Base-by-base conservation (phyloP, 2,113 vertebrate species). In the Pterophyllum scalare region DNA sequence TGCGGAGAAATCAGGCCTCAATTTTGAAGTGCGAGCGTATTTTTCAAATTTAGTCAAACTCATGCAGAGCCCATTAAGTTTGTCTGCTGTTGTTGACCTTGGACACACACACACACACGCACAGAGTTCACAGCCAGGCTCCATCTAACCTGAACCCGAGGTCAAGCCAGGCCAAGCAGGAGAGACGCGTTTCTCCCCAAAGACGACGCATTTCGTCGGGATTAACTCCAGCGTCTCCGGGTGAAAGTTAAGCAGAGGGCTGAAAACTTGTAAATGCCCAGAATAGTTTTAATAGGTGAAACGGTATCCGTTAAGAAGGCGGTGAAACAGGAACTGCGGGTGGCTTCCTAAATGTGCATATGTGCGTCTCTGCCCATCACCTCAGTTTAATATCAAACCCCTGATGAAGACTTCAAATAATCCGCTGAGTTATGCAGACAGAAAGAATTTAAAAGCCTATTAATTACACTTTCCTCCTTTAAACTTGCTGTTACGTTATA, bases 101-200 rank as follows among this genome's bases (percentile, higher is more conserved):
- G 19, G 59, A 49, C n/a, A 46, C 40, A 13, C 40, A 14, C 40
- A 5, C 38, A 40, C 61, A 38, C 26, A 58, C 43, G 38, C 59
- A 57, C 89, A 78, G 88, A 89, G 94, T 95, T 90, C 89, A 92
- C 78, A n/a, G 40, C 43, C 81, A 77, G 75, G 74, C 85, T 84
- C 88, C 58, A n/a, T 86, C 77, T 59, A 81, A 89, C 85, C 75
- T 88, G 82, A 90, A 80, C 84, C 77, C 49, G 75, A 88, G 92
- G 93, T 92, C 90, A 94, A 72, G 8, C 40, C 6, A 90, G 88
- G 85, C 85, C 65, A 81, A 79, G 67, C 43, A 31, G 15, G 31
- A 57, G 12, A n/a, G 15, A 58, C 6, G 46, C 3, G 74, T 38
- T 80, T 61, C 40, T 11, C 3, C 24, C 15, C 33, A 52, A 77